Evolutionary conservation across 2,113 vertebrate species (phyloP).

Genomic region (Garra rufa): DNA sequence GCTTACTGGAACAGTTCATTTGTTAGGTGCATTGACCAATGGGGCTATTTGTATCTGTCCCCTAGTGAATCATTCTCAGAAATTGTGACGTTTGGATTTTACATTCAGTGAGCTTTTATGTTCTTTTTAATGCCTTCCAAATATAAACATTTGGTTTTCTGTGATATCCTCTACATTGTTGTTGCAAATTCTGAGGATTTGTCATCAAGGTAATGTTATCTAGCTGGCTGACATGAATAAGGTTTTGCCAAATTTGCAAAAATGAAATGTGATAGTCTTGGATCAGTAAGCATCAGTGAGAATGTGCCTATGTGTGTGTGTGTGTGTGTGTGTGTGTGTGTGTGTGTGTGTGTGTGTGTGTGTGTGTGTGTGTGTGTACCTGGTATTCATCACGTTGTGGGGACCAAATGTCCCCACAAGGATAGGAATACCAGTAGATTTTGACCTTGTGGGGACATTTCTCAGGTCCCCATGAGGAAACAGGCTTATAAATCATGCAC

Average conservation of each 20-base stretch:
- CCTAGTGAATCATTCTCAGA: not conserved
- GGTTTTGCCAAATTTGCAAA: not conserved
- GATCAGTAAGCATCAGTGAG: not conserved
- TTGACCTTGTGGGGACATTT: too few species aligned
- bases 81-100: not conserved
- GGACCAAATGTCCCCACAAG: too few species aligned
- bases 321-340: too few species aligned
- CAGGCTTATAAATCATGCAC: too few species aligned
- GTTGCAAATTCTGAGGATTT: not conserved
- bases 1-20: slow-evolving; percentile 15
- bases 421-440: too few species aligned
- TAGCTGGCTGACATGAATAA: not conserved
- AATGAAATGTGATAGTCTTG: not conserved
- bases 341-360: too few species aligned
- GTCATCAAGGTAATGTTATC: not conserved
- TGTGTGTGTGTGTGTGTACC: too few species aligned
- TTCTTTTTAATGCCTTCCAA: not conserved
- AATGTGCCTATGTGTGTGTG: not conserved
- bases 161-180: not conserved
- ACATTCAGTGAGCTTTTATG: not conserved
- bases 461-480: too few species aligned
- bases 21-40: not conserved
- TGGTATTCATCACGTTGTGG: too few species aligned
- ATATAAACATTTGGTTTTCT: not conserved
- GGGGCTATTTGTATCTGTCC: not conserved